phyloP scores from a whole-genome alignment of 2,797 vertebrate genomes.

The Paedocypris micromegethes region DNA sequence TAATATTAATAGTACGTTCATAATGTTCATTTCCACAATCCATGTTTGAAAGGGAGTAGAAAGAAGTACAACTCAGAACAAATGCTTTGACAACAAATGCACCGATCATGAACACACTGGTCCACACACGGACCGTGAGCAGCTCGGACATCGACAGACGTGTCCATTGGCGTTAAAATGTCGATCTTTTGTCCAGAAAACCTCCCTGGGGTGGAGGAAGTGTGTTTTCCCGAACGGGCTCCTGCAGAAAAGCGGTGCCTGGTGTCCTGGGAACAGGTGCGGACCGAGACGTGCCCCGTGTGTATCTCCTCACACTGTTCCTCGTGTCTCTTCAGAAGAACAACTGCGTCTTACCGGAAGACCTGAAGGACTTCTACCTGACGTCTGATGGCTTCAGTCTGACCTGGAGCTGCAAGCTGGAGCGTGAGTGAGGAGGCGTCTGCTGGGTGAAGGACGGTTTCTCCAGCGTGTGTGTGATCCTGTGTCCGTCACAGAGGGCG shows the following conservation, averaged over 20 bases:
- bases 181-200: slow-evolving; percentile 66
- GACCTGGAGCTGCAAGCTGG: slow-evolving; percentile 86
- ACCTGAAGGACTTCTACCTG: slow-evolving; percentile 91
- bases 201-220: slow-evolving; percentile 85
- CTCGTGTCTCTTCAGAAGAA: slow-evolving; percentile 76
- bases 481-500: slow-evolving; percentile 72
- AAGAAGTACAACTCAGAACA: too few relatives aligned
- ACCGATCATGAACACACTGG: too few relatives aligned
- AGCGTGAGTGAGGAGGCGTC: slow-evolving; percentile 65
- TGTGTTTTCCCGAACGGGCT: slow-evolving; percentile 80
- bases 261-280: slow-evolving; percentile 92
- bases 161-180: too few relatives aligned
- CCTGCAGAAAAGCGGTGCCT: slow-evolving; percentile 86
- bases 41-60: too few relatives aligned
- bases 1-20: too few relatives aligned
- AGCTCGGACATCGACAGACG: too few relatives aligned
- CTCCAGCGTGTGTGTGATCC: too few relatives aligned
- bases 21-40: too few relatives aligned
- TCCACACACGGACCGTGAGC: too few relatives aligned
- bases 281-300: slow-evolving; percentile 3
- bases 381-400: slow-evolving; percentile 90
- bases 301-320: not conserved
- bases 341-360: slow-evolving; percentile 83
- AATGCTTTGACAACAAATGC: not conserved
- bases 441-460: too few relatives aligned